These are phyloP conservation scores for Mus minutoides DNA, from an alignment of 2,797 vertebrate species.

Conservation along the genomic window DNA sequence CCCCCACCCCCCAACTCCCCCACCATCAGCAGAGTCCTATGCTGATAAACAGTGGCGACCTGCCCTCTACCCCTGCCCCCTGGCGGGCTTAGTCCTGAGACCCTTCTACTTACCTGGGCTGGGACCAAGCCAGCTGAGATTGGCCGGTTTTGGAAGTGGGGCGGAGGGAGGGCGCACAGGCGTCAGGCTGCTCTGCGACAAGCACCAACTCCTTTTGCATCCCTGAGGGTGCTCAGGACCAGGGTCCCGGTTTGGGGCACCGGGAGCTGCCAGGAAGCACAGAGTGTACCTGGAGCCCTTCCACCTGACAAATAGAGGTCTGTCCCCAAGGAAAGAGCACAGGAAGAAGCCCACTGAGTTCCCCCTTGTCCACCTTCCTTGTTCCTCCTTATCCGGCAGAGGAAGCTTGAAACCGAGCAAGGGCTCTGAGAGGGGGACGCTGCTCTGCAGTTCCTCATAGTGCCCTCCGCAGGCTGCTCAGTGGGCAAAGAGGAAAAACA, in stretches of 20 bases:
- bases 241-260: not conserved
- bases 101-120: slow-evolving; percentile 67
- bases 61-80: not conserved
- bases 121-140: not conserved
- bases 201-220: not conserved
- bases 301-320: not conserved
- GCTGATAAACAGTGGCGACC: slow-evolving; percentile 57
- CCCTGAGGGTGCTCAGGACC: not conserved
- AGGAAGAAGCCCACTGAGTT: not conserved
- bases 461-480: not conserved
- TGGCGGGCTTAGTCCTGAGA: not conserved
- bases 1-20: not conserved
- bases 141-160: not conserved
- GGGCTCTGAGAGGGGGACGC: not conserved
- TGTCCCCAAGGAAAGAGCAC: not conserved
- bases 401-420: not conserved
- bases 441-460: not conserved
- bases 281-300: not conserved
- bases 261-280: not conserved
- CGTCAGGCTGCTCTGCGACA: not conserved
- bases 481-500: not conserved
- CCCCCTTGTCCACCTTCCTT: not conserved
- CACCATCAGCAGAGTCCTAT: not conserved
- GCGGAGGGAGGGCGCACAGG: not conserved
- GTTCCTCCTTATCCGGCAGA: not conserved